Conservation (phyloP, 1,140 invertebrate species). For the Halesus radiatus region DNA sequence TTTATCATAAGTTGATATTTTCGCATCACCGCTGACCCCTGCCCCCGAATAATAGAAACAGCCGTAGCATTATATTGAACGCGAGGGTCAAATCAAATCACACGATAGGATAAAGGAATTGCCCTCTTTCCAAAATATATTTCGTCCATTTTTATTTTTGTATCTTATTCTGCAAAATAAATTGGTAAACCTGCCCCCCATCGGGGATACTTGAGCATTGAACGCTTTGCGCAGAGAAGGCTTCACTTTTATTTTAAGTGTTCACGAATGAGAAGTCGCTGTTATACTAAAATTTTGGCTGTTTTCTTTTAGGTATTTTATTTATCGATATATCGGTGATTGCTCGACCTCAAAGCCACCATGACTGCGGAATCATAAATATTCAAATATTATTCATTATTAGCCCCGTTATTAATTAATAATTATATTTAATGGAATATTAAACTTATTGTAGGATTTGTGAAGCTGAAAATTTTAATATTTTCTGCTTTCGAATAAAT, state of each 20-base stretch:
- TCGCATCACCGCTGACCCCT: slow-evolving; percentile 26
- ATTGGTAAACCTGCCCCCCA: background rate
- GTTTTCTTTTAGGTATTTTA: background rate
- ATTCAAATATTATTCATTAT: background rate
- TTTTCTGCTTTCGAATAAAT: no score
- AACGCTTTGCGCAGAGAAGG: background rate
- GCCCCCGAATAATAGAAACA: slow-evolving; percentile 10
- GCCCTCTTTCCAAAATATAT: slow-evolving; percentile 1
- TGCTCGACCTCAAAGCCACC: no score
- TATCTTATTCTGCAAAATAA: background rate
- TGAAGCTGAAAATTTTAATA: no score
- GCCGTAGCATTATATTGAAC: background rate
- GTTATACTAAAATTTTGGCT: background rate
- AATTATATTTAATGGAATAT: no score
- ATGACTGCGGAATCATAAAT: background rate
- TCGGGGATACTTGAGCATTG: background rate
- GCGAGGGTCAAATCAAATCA: slow-evolving; percentile 26
- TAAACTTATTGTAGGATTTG: no score
- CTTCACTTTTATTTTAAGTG: background rate
- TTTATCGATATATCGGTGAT: no score
- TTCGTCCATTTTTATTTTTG: slow-evolving; percentile 4
- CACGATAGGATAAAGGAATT: slow-evolving; percentile 13
- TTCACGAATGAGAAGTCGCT: background rate
- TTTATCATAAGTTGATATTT: slow-evolving; percentile 12
- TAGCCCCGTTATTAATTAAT: no score